Evolutionary conservation across 2,113 vertebrate species (phyloP).

Genomic region (Syngnathoides biaculeatus): DNA sequence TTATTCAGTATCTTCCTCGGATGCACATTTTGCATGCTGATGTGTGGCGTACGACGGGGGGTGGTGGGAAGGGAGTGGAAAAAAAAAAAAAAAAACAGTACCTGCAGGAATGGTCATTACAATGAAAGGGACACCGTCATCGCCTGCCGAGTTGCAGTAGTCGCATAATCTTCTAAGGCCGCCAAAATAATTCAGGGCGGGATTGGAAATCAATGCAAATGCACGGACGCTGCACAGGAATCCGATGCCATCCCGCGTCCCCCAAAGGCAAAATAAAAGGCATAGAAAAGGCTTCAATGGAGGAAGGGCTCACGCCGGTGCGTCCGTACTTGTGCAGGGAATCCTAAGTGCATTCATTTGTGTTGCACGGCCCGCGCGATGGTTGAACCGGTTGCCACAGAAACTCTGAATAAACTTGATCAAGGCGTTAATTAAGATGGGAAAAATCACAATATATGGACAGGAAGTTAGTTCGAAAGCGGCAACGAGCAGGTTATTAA

Average conservation of each 20-base stretch:
- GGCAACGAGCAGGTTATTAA: not conserved
- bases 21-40: not conserved
- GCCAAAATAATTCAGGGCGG: conserved; percentile 55
- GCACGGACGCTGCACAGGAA: conserved; percentile 40
- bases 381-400: not conserved
- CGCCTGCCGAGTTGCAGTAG: not conserved
- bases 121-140: not conserved
- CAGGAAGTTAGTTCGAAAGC: not conserved
- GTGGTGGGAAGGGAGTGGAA: conserved; percentile 8
- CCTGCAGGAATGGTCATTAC: not conserved
- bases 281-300: conserved; percentile 27
- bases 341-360: conserved; percentile 34
- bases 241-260: conserved; percentile 35
- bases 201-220: conserved; percentile 57
- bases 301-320: conserved; percentile 26
- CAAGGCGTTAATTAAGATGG: not conserved
- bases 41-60: not conserved
- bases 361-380: conserved; percentile 3
- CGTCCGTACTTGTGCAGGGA: conserved; percentile 8
- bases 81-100: conserved; percentile 11
- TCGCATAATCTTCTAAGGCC: conserved; percentile 46
- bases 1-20: conserved; percentile 51
- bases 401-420: not conserved
- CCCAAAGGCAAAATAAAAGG: conserved; percentile 39
- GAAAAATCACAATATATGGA: not conserved